Conservation (phyloP, 2,113 vertebrate genomes). For the Pleuronectes platessa region DNA sequence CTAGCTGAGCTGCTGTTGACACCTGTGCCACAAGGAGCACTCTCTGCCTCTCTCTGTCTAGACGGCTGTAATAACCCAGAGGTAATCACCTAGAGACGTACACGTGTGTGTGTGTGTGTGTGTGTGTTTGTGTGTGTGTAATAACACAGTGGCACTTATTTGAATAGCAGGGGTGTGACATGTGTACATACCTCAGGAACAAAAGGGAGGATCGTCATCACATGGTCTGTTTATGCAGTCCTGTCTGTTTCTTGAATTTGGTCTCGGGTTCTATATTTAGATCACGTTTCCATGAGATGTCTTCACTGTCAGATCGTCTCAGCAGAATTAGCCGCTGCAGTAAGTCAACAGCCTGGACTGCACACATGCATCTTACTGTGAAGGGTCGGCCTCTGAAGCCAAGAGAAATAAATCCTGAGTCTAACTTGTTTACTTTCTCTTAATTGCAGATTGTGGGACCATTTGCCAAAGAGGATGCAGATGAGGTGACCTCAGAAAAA, state of each 20-base stretch:
- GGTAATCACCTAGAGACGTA: constrained; percentile 51
- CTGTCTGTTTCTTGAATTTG: constrained; percentile 60
- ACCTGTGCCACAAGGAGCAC: constrained; percentile 56
- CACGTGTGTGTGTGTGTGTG: constrained; percentile 28
- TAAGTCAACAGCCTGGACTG: not conserved
- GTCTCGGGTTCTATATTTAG: constrained; percentile 64
- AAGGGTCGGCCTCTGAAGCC: not conserved
- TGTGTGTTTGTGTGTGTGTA: constrained; percentile 23
- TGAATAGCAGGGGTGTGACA: constrained; percentile 49
- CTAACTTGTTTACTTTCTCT: not conserved
- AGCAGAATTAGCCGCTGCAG: not conserved
- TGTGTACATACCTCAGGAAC: constrained; percentile 47
- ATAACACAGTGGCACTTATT: constrained; percentile 52
- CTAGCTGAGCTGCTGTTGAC: constrained; percentile 56
- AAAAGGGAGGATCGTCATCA: constrained; percentile 58
- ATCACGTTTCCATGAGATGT: constrained; percentile 55
- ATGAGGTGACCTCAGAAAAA: constrained; percentile 14
- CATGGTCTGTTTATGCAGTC: constrained; percentile 55
- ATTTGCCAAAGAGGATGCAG: not conserved
- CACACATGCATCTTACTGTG: not conserved
- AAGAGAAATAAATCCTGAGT: not conserved
- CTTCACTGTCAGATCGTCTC: constrained; percentile 10
- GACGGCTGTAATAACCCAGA: constrained; percentile 70
- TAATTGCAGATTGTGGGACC: not conserved
- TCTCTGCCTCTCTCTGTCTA: constrained; percentile 72